Percentiles rank a stretch among this genome's conserved stretches.
phyloP scores from a whole-genome alignment of 2,113 vertebrate species.

The Lates calcarifer region DNA sequence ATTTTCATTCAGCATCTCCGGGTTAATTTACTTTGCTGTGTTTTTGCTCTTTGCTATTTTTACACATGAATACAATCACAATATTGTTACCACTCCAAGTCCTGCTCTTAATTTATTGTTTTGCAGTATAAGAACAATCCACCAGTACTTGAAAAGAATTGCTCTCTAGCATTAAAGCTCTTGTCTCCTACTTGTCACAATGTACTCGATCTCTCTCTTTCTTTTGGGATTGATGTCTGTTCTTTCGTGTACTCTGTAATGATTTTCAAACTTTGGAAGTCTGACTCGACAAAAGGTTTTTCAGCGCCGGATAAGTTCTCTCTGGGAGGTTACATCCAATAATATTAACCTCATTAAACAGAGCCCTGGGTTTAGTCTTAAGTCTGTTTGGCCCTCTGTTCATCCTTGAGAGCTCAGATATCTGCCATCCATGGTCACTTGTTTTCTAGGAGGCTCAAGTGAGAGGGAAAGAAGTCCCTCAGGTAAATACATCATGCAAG shows the following conservation, averaged over 20 bases:
- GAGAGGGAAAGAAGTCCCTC: not conserved
- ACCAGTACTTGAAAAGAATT: not conserved
- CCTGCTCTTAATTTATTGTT: not conserved
- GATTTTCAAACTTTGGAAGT: not conserved
- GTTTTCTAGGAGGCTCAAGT: not conserved
- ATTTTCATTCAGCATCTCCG: not conserved
- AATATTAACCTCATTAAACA: not conserved
- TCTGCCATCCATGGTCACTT: not conserved
- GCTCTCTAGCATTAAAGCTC: not conserved
- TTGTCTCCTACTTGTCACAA: not conserved
- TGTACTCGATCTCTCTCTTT: not conserved
- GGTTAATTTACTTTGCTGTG: not conserved
- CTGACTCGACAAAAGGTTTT: not conserved
- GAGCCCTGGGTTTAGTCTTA: not conserved
- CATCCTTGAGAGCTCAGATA: not conserved
- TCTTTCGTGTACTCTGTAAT: not conserved
- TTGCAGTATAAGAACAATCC: not conserved
- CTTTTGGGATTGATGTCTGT: not conserved
- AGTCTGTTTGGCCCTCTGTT: slow-evolving; percentile 1
- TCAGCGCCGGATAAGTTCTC: not conserved
- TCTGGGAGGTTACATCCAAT: not conserved
- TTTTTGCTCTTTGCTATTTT: not conserved
- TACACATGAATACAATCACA: not conserved
- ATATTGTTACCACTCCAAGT: not conserved
- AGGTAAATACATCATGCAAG: not conserved